A percentile compares a stretch with the other conserved stretches of the same genome.
Evolutionary conservation across 2,888 invertebrate species (phyloP).

Genomic region (Bhutanitis thaidina): DNA sequence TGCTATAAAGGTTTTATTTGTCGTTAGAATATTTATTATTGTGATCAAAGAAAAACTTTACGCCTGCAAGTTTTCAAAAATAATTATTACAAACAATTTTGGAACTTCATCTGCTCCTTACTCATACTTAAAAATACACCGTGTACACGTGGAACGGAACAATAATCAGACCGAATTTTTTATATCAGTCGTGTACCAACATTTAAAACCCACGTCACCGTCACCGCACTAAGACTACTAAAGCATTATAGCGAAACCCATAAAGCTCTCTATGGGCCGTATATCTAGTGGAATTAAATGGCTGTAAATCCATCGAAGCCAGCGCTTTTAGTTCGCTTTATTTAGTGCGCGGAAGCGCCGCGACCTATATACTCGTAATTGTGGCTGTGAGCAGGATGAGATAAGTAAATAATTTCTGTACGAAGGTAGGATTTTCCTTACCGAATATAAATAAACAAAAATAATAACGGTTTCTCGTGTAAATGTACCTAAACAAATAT

Average conservation of each 20-base stretch:
- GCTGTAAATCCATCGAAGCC: slow-evolving; percentile 59
- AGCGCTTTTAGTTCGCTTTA: slow-evolving; percentile 53
- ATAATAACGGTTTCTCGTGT: no score
- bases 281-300: slow-evolving; percentile 61
- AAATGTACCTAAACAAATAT: no score
- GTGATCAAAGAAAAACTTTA: not conserved
- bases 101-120: not conserved
- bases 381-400: slow-evolving; percentile 1
- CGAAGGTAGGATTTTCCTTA: not conserved
- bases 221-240: slow-evolving; percentile 8
- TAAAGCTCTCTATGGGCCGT: slow-evolving; percentile 55
- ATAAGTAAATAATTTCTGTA: slow-evolving; percentile 1
- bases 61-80: not conserved
- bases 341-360: slow-evolving; percentile 53
- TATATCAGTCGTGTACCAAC: not conserved
- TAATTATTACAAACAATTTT: not conserved
- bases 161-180: not conserved
- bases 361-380: slow-evolving; percentile 36
- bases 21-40: no score
- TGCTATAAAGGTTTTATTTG: no score
- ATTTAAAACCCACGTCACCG: slow-evolving; percentile 12
- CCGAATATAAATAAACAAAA: no score
- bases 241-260: slow-evolving; percentile 26
- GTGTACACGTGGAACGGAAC: not conserved
- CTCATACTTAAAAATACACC: not conserved